Percentiles rank a stretch among this genome's conserved stretches.
Conservation (phyloP, 92 coral and sea anemone species). For the Porites rus region DNA sequence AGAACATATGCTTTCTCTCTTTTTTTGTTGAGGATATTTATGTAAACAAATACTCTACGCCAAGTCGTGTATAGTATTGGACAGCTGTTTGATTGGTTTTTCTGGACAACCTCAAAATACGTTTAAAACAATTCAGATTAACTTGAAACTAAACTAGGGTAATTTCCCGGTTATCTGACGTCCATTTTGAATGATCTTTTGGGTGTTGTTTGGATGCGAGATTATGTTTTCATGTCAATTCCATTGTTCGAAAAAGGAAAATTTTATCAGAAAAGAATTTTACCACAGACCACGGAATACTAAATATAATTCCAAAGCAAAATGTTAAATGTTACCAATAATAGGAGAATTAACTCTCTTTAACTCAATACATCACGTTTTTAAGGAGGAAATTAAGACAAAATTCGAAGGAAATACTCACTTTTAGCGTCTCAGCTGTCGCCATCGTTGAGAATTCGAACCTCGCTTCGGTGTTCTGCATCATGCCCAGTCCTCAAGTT, state of each 20-base stretch:
- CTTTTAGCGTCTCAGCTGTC: constrained; percentile 99
- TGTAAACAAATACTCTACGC: constrained; percentile 54
- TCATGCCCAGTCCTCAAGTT: constrained; percentile 57
- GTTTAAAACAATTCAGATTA: constrained; percentile 34
- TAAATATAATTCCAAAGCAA: not conserved
- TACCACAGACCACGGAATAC: not conserved
- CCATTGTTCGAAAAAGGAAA: constrained; percentile 87
- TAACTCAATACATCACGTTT: constrained; percentile 28
- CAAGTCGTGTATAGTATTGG: constrained; percentile 18
- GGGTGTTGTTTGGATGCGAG: constrained; percentile 30
- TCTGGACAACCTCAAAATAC: constrained; percentile 38
- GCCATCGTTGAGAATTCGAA: constrained; percentile 96
- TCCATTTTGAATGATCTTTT: constrained; percentile 37
- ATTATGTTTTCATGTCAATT: constrained; percentile 92
- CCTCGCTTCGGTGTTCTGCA: constrained; percentile 79
- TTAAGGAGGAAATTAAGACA: constrained; percentile 69
- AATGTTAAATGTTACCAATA: constrained; percentile 12
- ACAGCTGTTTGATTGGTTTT: constrained; percentile 35
- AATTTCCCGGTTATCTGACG: constrained; percentile 27
- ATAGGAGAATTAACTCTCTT: constrained; percentile 12
- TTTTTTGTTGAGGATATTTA: constrained; percentile 7
- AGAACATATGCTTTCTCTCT: not conserved
- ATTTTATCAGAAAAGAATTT: constrained; percentile 77
- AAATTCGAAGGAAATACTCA: constrained; percentile 91
- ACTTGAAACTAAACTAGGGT: constrained; percentile 13